A percentile compares a stretch with the other conserved stretches of the same genome.
Conservation (phyloP, 2,113 vertebrate species). For the Penelope pileata region DNA sequence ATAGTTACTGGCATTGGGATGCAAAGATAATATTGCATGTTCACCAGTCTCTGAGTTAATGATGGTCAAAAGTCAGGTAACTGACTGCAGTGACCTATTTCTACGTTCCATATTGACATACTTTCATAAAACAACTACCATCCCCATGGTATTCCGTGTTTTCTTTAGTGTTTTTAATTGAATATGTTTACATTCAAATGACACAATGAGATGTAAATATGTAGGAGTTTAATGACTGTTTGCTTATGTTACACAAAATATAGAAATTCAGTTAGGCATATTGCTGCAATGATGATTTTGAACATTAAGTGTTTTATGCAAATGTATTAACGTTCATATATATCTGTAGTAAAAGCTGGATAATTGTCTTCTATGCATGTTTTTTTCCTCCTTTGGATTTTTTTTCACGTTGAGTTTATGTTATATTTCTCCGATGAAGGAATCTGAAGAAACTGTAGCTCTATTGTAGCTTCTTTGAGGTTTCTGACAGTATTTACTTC, state of each 20-base stretch:
- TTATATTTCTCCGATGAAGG: background rate
- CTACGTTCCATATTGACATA: background rate
- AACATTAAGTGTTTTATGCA: slow-evolving; percentile 9
- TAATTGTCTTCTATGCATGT: background rate
- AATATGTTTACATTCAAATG: background rate
- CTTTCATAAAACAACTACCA: background rate
- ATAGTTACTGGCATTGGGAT: background rate
- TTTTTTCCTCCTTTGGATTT: background rate
- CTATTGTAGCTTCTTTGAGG: background rate
- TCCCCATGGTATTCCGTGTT: background rate
- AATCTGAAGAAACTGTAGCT: background rate
- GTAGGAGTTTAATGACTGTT: background rate
- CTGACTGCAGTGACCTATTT: background rate
- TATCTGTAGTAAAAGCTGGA: background rate
- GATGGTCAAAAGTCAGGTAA: background rate
- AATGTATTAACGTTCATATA: background rate
- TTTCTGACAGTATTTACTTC: background rate
- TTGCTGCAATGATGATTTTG: background rate
- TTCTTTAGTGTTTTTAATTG: background rate
- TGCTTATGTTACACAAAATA: background rate
- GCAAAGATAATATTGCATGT: background rate
- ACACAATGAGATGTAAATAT: background rate
- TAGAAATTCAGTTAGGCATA: background rate
- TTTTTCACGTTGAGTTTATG: background rate
- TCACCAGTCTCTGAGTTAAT: background rate